A percentile compares a stretch with the other conserved stretches of the same genome.
phyloP scores from a whole-genome alignment of 2,888 invertebrate genomes.

The Tenthredo amoena region DNA sequence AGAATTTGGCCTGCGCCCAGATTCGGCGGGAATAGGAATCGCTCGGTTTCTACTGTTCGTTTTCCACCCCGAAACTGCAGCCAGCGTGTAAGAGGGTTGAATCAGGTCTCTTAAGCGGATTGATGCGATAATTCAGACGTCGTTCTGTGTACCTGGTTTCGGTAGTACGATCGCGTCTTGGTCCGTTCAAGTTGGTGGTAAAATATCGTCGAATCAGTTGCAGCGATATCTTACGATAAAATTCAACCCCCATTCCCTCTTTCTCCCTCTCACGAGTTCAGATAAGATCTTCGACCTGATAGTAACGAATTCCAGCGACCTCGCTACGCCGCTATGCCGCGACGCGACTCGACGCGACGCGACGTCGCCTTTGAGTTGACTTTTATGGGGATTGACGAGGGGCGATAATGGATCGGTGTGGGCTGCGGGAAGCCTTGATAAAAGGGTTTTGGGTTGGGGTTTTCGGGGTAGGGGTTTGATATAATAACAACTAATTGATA shows the following conservation, averaged over 20 bases:
- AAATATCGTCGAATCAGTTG: constrained; percentile 21
- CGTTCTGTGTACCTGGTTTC: constrained; percentile 9
- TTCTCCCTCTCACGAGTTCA: too few relatives aligned
- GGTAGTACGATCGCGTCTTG: neutral
- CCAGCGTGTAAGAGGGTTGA: neutral
- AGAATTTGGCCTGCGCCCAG: constrained; percentile 32
- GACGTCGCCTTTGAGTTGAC: constrained; percentile 45
- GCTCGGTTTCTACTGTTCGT: constrained; percentile 16
- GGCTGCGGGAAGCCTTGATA: neutral
- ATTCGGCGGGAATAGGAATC: neutral
- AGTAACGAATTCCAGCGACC: constrained; percentile 25
- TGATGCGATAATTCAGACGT: constrained; percentile 40
- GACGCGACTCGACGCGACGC: constrained; percentile 27
- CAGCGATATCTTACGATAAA: constrained; percentile 11
- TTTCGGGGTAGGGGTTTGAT: neutral
- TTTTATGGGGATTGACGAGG: constrained; percentile 49
- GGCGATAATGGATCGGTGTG: constrained; percentile 48
- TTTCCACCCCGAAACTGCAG: neutral
- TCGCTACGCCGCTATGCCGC: neutral
- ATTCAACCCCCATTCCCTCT: neutral
- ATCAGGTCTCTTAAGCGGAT: constrained; percentile 23
- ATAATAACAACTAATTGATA: constrained; percentile 47
- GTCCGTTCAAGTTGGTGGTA: constrained; percentile 17
- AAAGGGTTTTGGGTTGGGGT: constrained; percentile 2
- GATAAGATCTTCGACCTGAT: constrained; percentile 31